phyloP scores from a whole-genome alignment of 1,140 invertebrate genomes.

The Anastrepha ludens region DNA sequence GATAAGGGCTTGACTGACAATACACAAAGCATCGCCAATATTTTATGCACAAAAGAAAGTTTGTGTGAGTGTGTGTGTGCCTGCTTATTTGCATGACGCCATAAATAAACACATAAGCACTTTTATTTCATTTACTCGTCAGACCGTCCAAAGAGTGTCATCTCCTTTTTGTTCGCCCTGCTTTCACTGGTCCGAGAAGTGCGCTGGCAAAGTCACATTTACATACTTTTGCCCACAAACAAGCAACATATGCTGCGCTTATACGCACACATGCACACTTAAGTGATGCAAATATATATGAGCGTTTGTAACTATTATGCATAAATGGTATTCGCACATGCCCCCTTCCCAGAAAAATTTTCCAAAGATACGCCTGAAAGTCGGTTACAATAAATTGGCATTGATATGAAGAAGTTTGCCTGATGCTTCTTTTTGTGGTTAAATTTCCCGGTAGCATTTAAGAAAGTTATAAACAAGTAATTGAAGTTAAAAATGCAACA shows the following conservation, averaged over 20 bases:
- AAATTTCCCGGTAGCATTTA: not conserved
- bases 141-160: too few species aligned
- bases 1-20: too few species aligned
- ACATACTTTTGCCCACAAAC: not conserved
- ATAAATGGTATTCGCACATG: not conserved
- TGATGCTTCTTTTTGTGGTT: constrained; percentile 22
- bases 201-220: not conserved
- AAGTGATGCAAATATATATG: not conserved
- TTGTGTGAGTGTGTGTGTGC: too few species aligned
- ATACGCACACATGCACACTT: not conserved
- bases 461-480: constrained; percentile 51
- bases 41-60: too few species aligned
- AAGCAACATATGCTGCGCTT: not conserved
- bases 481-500: constrained; percentile 41
- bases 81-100: too few species aligned
- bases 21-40: too few species aligned
- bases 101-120: too few species aligned
- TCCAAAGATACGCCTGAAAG: not conserved
- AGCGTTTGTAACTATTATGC: not conserved
- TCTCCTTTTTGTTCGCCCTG: not conserved
- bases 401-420: constrained; percentile 1
- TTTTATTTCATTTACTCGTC: too few species aligned
- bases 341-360: not conserved
- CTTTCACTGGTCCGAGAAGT: not conserved
- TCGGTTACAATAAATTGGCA: constrained; percentile 31